Base-by-base conservation (phyloP, 2,888 invertebrate species). In the Minunthozetes semirufus region DNA sequence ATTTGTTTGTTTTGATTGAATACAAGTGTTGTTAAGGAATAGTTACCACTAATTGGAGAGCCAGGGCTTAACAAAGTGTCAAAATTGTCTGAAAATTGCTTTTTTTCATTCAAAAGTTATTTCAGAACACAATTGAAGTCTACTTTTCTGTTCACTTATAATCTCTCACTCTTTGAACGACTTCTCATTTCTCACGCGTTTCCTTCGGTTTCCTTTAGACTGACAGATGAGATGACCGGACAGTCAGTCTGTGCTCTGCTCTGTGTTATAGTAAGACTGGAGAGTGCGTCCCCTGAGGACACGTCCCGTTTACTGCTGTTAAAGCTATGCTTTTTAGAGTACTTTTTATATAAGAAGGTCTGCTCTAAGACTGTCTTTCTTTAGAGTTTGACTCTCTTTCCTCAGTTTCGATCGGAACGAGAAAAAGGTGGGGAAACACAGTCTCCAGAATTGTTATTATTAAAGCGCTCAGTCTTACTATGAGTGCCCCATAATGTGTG, bases 291-390 rank as follows among this genome's bases (percentile, higher is more conserved):
- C 66, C 66, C 66, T 66, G 17, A 66, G 66, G 66, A 66, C 66
- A 59, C 59, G 38, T 66, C 38, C 66, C 42, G 66, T 66, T 66
- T 29, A 42, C 19, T 19, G 29, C 19, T 59, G 22, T 59, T 59
- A 59, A 29, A 33, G 56, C 63, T 33, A 8, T 38, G 11, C 27
- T 29, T 59, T 42, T 25, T 19, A 66, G 17, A 66, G 33, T 17
- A 66, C 66, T 66, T 66, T 56, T 66, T 66, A 66, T 66, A 66
- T 66, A 66, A 66, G 66, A 42, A 38, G 38, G 38, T 38, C 63
- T 50, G 33, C 4, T 4, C 9, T 33, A 6, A 6, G 33, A 33
- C 48, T 56, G 25, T 56, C 59, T 29, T 59, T 59, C 59, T 22
- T 29, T 22, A 19, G n/a, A 22, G 56, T 56, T 22, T 33, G 33